Evolutionary conservation across 2,113 vertebrate species (phyloP).

Genomic region (Geococcyx californianus): DNA sequence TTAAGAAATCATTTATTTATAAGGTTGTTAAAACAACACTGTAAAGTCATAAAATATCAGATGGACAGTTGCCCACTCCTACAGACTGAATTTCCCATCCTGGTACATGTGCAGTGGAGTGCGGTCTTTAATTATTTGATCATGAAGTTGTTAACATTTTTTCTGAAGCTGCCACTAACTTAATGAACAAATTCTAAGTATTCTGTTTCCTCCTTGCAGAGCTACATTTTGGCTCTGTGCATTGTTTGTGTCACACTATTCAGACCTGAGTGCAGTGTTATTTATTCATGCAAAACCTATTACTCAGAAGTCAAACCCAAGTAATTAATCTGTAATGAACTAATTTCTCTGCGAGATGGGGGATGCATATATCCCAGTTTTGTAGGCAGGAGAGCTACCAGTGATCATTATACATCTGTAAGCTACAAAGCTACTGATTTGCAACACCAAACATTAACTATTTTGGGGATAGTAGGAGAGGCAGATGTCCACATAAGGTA

Average conservation of each 20-base stretch:
- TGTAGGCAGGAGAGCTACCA: background rate
- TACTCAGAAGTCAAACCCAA: background rate
- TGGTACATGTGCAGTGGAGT: background rate
- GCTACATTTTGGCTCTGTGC: background rate
- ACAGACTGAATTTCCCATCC: background rate
- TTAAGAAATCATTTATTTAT: background rate
- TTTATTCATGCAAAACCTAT: background rate
- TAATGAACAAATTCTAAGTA: background rate
- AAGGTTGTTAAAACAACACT: background rate
- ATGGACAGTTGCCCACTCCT: background rate
- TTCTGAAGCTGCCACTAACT: background rate
- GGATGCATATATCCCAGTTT: background rate
- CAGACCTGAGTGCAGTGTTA: background rate
- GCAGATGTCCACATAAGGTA: background rate
- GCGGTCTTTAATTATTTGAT: background rate
- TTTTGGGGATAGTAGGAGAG: background rate
- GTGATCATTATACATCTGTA: background rate
- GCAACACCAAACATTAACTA: background rate
- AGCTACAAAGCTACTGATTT: background rate
- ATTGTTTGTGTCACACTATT: background rate
- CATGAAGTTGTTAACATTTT: background rate
- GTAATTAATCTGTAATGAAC: background rate
- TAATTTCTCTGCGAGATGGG: background rate
- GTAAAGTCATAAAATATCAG: background rate
- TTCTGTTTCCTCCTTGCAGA: background rate